A percentile compares a stretch with the other conserved stretches of the same genome.
Evolutionary conservation across 1,140 invertebrate genomes (phyloP).

Genomic region (Stenopsyche tienmushanensis): DNA sequence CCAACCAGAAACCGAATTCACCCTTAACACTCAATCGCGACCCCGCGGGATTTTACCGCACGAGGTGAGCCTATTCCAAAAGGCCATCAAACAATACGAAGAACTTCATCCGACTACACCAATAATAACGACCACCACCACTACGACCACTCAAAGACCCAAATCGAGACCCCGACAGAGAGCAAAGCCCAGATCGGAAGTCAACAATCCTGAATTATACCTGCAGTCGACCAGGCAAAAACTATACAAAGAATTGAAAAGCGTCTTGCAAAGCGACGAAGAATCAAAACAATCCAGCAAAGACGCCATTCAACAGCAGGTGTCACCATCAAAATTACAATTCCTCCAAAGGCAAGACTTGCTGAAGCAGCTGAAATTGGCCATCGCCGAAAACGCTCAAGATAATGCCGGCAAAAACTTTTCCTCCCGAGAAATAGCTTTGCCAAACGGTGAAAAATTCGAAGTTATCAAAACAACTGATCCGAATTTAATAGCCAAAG

Average conservation of each 20-base stretch:
- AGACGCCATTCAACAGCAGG: conserved; percentile 50
- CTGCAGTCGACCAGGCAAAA: conserved; percentile 54
- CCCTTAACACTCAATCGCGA: conserved; percentile 48
- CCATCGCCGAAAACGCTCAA: conserved; percentile 64
- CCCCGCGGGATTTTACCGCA: conserved; percentile 51
- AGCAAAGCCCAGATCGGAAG: conserved; percentile 48
- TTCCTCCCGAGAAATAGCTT: conserved; percentile 68
- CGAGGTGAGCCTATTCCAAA: conserved; percentile 54
- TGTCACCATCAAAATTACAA: conserved; percentile 44
- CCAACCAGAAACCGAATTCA: conserved; percentile 50
- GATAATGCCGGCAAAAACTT: conserved; percentile 68
- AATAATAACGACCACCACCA: conserved; percentile 50
- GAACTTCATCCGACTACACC: conserved; percentile 54
- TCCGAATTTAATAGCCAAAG: conserved; percentile 61
- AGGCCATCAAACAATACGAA: conserved; percentile 54
- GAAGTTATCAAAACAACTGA: conserved; percentile 69
- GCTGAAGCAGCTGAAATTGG: conserved; percentile 69
- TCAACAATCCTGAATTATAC: conserved; percentile 48
- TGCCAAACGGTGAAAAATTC: conserved; percentile 73
- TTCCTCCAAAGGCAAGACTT: conserved; percentile 57
- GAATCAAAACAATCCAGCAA: conserved; percentile 53
- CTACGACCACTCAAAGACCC: conserved; percentile 45
- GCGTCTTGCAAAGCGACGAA: conserved; percentile 52
- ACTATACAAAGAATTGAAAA: conserved; percentile 56
- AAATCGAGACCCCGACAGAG: conserved; percentile 51